phyloP scores from a whole-genome alignment of 2,888 invertebrate genomes.

The Galeopsomyia nigrocyanea region DNA sequence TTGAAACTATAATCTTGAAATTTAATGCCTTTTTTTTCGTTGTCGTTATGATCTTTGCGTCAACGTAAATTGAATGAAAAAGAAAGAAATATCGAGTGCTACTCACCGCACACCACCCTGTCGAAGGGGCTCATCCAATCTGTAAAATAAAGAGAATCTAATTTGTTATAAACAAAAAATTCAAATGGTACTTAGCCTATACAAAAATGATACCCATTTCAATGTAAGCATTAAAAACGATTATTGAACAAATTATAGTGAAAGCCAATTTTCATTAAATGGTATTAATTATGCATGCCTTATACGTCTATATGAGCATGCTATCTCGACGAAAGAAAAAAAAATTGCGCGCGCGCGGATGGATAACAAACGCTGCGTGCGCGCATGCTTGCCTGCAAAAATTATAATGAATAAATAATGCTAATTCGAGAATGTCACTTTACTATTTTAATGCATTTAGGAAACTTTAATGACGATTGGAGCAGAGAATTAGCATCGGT shows the following conservation, averaged over 20 bases:
- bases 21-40: neutral
- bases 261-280: conserved; percentile 21
- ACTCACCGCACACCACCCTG: conserved; percentile 95
- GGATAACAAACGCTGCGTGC: conserved; percentile 27
- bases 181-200: neutral
- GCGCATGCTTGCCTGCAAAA: conserved; percentile 17
- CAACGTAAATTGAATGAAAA: conserved; percentile 23
- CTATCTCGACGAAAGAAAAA: conserved; percentile 29
- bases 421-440: conserved; percentile 23
- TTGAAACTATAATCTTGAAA: conserved; percentile 9
- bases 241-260: conserved; percentile 28
- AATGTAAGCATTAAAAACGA: conserved; percentile 16
- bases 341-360: neutral
- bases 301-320: conserved; percentile 24
- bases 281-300: conserved; percentile 42
- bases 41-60: neutral
- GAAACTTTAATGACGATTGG: conserved; percentile 2
- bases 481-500: conserved; percentile 14
- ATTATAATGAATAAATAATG: conserved; percentile 31
- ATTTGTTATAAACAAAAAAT: conserved; percentile 20
- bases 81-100: conserved; percentile 56
- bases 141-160: conserved; percentile 74
- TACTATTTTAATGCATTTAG: conserved; percentile 7
- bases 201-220: conserved; percentile 2
- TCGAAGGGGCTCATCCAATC: conserved; percentile 97